Evolutionary conservation across 1,140 invertebrate species (phyloP), one percentile per base, ranked within the genome.

Genomic region (Solenopsis fugax): DNA sequence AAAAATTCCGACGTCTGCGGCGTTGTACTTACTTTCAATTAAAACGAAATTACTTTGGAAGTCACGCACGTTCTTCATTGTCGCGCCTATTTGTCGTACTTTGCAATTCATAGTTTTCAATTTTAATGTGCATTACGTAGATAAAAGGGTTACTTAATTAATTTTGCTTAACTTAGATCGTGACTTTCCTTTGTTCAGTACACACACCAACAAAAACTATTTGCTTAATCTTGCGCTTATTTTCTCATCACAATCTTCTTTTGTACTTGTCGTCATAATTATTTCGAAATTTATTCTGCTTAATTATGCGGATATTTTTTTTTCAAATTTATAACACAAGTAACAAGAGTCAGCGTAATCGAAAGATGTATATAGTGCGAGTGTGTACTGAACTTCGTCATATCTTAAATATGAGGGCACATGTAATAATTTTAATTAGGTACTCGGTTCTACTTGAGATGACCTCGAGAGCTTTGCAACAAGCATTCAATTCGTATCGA

Each of bases 381-480:
- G n/a, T 10, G 45, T 24, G 16, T 56, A n/a, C n/a, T 13, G 48
- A 18, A 13, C 3, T 81, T 4, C 5, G 12, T 71, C 48, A 29
- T 1, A 34, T 71, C 5, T 3, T 2, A 41, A 4, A n/a, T 24
- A 45, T 52, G 4, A 60, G 1, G 2, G 18, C n/a, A 81, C 77
- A 65, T 72, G 85, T 54, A n/a, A 16, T 60, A 45, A 60, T 64
- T 72, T 71, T 87, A 82, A 87, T 82, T 58, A 58, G 34, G 18
- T 12, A 13, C 7, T 54, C 3, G 13, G 9, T 21, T 18, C 4
- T 4, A 50, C 18, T 41, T 21, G 4, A 77, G 10, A 21, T 50
- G n/a, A 62, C 65, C 56, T 81, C 82, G 77, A 50, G 12, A 18
- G 9, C 3, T 41, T 56, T 45, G 16, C 34, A n/a, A 16, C 16